phyloP scores from a whole-genome alignment of 2,888 invertebrate species.

The Polymixis lichenea region DNA sequence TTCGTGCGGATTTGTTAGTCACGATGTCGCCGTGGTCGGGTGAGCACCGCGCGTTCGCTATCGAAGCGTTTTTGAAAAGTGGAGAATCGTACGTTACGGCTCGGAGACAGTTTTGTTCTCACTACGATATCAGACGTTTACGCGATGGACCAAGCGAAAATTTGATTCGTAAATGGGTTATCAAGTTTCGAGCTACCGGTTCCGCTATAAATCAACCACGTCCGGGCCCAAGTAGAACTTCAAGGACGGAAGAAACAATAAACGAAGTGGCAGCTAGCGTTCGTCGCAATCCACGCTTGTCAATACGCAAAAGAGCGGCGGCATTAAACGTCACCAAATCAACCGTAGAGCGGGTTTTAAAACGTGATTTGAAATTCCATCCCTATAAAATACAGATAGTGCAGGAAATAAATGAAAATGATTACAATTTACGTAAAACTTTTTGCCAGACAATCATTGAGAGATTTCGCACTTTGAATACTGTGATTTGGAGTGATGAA shows the following conservation, averaged over 20 bases:
- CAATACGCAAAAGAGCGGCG: slow-evolving; percentile 11
- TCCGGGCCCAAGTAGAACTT: slow-evolving; percentile 4
- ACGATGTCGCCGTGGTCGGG: slow-evolving; percentile 58
- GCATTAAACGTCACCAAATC: slow-evolving; percentile 12
- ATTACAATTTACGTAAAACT: slow-evolving; percentile 11
- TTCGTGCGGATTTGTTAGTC: slow-evolving; percentile 45
- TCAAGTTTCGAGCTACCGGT: slow-evolving; percentile 22
- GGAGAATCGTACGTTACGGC: slow-evolving; percentile 40
- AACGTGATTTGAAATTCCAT: slow-evolving; percentile 13
- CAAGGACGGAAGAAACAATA: slow-evolving; percentile 5
- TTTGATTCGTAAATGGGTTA: slow-evolving; percentile 14
- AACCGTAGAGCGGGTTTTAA: slow-evolving; percentile 11
- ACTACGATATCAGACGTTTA: slow-evolving; percentile 20
- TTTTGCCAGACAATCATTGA: slow-evolving; percentile 2
- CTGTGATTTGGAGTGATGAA: slow-evolving; percentile 10
- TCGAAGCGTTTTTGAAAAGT: slow-evolving; percentile 52
- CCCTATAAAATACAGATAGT: slow-evolving; percentile 9
- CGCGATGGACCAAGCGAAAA: slow-evolving; percentile 16
- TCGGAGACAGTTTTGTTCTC: slow-evolving; percentile 20
- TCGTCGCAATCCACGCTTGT: slow-evolving; percentile 5
- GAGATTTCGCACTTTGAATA: slow-evolving; percentile 5
- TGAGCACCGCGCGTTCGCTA: slow-evolving; percentile 46
- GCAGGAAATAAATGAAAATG: slow-evolving; percentile 1
- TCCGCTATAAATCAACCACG: not conserved
- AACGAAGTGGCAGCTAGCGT: slow-evolving; percentile 3